phyloP scores from a whole-genome alignment of 2,113 vertebrate genomes.

The Melanocharis versteri region DNA sequence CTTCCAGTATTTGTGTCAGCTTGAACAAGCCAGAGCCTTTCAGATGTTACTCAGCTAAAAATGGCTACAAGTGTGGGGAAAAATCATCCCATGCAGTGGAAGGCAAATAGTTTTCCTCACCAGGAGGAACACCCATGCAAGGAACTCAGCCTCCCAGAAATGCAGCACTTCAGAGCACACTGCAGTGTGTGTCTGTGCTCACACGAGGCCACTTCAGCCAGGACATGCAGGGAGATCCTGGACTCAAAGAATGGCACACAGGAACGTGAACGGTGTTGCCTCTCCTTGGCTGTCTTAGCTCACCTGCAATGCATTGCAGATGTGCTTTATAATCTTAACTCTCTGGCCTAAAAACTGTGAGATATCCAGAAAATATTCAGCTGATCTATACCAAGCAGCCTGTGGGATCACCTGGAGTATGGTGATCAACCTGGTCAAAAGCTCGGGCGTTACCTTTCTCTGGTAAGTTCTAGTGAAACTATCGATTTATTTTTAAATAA shows the following conservation, averaged over 20 bases:
- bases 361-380: not conserved
- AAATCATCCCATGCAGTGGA: not conserved
- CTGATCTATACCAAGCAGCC: not conserved
- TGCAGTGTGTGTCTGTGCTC: not conserved
- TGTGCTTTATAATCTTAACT: not conserved
- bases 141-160: not conserved
- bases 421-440: not conserved
- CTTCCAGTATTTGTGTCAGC: not conserved
- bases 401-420: not conserved
- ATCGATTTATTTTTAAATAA: not conserved
- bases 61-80: not conserved
- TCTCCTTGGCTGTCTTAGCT: not conserved
- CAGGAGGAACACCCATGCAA: not conserved
- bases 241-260: not conserved
- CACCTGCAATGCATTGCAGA: not conserved
- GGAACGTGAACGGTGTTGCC: not conserved
- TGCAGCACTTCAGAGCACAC: not conserved
- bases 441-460: not conserved
- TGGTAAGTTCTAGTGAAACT: not conserved
- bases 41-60: not conserved
- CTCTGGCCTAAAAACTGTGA: not conserved
- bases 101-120: not conserved
- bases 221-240: not conserved
- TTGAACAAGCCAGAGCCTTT: not conserved
- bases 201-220: constrained; percentile 28